Evolutionary conservation across 2,888 invertebrate genomes (phyloP), one percentile per base, ranked within the genome.

Genomic region (Biston stratarius): DNA sequence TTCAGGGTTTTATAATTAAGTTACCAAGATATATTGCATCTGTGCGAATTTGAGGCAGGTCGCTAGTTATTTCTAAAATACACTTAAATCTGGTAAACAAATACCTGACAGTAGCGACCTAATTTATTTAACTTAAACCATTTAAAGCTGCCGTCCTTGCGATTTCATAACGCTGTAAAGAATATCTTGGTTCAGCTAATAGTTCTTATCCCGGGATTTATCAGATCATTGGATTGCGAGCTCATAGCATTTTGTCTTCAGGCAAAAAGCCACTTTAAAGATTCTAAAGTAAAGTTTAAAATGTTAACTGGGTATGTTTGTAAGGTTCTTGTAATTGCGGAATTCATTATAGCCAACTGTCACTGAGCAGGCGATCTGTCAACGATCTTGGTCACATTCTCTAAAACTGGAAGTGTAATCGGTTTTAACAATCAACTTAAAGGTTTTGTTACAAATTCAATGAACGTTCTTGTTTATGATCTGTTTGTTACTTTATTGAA

Each of bases 171-270:
- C 76, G 69, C 64, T 70, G 48, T 67, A 45, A 69, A 73, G 76
- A 80, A 84, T 82, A 81, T 78, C 74, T 78, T 74, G 75, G 77
- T 70, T 77, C 75, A 72, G 74, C 77, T 83, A 81, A 81, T 83
- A 79, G 81, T 80, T 81, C 78, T 79, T 83, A 83, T 83, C 80
- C 77, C 73, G 72, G 77, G 71, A 80, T 81, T 82, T 84, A 84
- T 83, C 80, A 77, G 76, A 77, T 77, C 76, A 77, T 79, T 76
- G 76, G 76, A 78, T 81, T 74, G 74, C 74, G 73, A 72, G 75
- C 77, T 77, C 71, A 66, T 52, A 75, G 72, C 58, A 52, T 64
- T 61, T 71, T 24, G 57, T 64, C 59, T 3, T 6, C 61, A 68
- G 64, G 59, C 44, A 9, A 77, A 77, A 74, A 45, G 66, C 61